phyloP scores from a whole-genome alignment of 2,797 vertebrate species.

The Falco berigora region DNA sequence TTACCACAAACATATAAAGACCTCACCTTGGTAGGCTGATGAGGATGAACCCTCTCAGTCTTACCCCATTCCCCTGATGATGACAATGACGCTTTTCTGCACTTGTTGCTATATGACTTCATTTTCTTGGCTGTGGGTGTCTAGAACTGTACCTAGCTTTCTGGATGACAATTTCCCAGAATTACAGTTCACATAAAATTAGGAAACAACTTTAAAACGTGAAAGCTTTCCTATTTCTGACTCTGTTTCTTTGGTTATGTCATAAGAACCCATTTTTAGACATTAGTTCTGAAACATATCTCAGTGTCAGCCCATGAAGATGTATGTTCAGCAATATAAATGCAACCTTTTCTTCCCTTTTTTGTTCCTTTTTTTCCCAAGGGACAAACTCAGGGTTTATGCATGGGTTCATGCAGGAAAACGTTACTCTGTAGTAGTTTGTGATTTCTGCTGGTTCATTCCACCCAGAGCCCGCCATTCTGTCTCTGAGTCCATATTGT shows the following conservation, averaged over 20 bases:
- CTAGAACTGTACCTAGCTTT: not conserved
- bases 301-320: not conserved
- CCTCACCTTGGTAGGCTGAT: not conserved
- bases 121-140: not conserved
- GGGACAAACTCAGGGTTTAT: not conserved
- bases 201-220: not conserved
- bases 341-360: not conserved
- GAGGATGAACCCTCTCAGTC: not conserved
- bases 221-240: not conserved
- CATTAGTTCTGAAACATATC: not conserved
- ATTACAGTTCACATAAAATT: not conserved
- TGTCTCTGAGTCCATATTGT: not conserved
- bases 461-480: not conserved
- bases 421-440: not conserved
- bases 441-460: not conserved
- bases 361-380: not conserved
- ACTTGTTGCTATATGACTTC: not conserved
- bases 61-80: not conserved
- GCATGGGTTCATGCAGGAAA: not conserved
- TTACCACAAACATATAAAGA: not conserved
- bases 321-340: not conserved
- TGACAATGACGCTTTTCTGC: not conserved
- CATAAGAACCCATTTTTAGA: not conserved
- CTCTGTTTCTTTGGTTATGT: not conserved
- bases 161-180: not conserved